Evolutionary conservation across 2,113 vertebrate genomes (phyloP), one percentile per base, ranked within the genome.

Genomic region (Bubo blakistoni): DNA sequence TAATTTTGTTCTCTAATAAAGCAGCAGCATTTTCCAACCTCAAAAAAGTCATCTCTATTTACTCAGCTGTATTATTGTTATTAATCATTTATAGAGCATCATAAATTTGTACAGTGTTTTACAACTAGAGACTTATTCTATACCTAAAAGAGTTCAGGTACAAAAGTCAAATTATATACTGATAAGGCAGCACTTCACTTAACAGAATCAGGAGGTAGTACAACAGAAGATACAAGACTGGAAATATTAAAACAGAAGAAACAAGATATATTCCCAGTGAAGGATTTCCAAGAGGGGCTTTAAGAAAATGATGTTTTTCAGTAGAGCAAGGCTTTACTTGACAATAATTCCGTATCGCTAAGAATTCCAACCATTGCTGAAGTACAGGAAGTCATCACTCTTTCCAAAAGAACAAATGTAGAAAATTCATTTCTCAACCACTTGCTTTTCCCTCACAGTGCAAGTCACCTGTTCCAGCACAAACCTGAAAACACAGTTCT

Each of bases 1-100:
- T 91, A 97, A 96, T 96, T 96, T 96, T 89, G 61, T 91, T 94
- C 84, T 92, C 21, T 91, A 94, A 95, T 95, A 96, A 95, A 84
- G 86, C 84, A 81, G 81, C 59, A 89, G 72, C 49, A 89, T 89
- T 94, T 91, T 87, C 52, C n/a, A 85, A 11, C 52, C 57, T 89
- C 89, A 78, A 89, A 96, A 95, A 96, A 91, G 95, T 95, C 69
- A 96, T 79, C 47, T 86, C 21, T 96, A 81, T 97, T 96, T 96
- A 81, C 73, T 89, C 86, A 97, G 89, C 91, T 96, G 89, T 94
- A 94, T 94, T 95, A 87, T 86, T 94, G 73, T 32, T 95, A 63
- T 92, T 96, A 96, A 95, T 96, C 29, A 91, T 96, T 94, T 90
- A 95, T 89, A 92, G n/a, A 66, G 17, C 65, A 88, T 40, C 46